Conservation (phyloP, 2,797 vertebrate genomes). For the Melanotaenia parkinsoni region DNA sequence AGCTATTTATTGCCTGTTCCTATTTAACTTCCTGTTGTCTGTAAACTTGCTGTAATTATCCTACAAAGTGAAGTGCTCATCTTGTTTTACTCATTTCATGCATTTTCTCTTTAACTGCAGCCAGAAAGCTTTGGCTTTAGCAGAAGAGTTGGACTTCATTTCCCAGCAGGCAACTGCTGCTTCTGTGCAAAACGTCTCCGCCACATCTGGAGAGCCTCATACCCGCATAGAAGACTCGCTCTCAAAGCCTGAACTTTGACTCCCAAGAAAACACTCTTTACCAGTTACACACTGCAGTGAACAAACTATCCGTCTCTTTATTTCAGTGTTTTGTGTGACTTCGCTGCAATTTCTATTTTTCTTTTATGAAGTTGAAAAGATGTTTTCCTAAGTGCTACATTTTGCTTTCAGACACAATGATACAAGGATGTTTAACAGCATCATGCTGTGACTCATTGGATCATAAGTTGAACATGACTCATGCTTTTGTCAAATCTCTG, state of each 20-base stretch:
- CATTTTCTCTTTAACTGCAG: slow-evolving; percentile 57
- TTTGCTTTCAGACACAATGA: neutral
- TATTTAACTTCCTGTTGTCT: neutral
- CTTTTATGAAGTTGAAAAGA: neutral
- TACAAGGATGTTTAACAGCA: slow-evolving; percentile 24
- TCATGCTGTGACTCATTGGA: slow-evolving; percentile 44
- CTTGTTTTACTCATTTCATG: neutral
- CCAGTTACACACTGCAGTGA: neutral
- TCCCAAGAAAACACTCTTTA: neutral
- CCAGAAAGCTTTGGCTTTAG: slow-evolving; percentile 79
- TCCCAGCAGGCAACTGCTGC: slow-evolving; percentile 58
- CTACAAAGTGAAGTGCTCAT: neutral
- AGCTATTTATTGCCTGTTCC: neutral
- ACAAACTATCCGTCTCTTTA: neutral
- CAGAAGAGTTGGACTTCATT: slow-evolving; percentile 79
- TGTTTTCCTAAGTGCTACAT: neutral
- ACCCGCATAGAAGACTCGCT: slow-evolving; percentile 12
- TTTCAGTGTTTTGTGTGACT: neutral
- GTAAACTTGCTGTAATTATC: neutral
- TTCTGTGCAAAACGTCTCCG: slow-evolving; percentile 20
- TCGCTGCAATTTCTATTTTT: neutral
- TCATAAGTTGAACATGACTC: slow-evolving; percentile 45
- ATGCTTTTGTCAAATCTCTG: slow-evolving; percentile 11
- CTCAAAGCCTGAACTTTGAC: slow-evolving; percentile 2
- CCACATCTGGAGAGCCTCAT: slow-evolving; percentile 31